Percentiles rank a stretch among this genome's conserved stretches.
These are phyloP conservation scores for Macrobrachium nipponense DNA, from an alignment of 1,140 invertebrate species.

Conservation along the genomic window DNA sequence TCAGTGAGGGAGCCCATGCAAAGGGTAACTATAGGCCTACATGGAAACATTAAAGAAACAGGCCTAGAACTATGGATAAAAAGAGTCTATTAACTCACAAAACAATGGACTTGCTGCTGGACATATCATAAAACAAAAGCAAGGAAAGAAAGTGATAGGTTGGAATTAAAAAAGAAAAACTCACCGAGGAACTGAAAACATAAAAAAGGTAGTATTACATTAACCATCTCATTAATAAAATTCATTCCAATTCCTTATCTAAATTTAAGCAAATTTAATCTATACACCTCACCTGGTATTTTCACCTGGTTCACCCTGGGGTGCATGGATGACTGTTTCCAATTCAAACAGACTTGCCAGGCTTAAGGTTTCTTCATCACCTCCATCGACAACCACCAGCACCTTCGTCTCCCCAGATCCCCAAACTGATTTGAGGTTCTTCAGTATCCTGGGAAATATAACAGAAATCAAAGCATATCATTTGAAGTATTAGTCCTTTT, in stretches of 20 bases:
- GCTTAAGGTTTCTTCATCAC: constrained; percentile 27
- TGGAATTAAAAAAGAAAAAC: background rate
- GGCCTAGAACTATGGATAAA: too few species aligned
- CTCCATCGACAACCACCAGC: constrained; percentile 39
- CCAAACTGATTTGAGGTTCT: constrained; percentile 19
- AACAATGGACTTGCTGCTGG: too few species aligned
- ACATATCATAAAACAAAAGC: too few species aligned
- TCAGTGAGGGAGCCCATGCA: background rate
- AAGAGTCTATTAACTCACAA: too few species aligned
- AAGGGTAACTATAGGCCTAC: background rate
- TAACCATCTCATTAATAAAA: background rate
- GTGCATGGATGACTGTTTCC: constrained; percentile 2
- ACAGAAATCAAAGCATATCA: background rate
- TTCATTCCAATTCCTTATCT: background rate
- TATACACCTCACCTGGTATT: constrained; percentile 36
- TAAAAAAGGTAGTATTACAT: too few species aligned
- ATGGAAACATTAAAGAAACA: too few species aligned
- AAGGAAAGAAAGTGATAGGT: background rate
- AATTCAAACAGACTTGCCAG: constrained; percentile 9
- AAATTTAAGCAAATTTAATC: background rate
- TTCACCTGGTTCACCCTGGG: constrained; percentile 36
- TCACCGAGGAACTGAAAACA: too few species aligned
- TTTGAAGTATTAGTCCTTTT: background rate
- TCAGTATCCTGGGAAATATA: constrained; percentile 23
- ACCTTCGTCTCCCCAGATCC: constrained; percentile 29